phyloP scores from a whole-genome alignment of 2,888 invertebrate species.

The Parthenolecanium corni region DNA sequence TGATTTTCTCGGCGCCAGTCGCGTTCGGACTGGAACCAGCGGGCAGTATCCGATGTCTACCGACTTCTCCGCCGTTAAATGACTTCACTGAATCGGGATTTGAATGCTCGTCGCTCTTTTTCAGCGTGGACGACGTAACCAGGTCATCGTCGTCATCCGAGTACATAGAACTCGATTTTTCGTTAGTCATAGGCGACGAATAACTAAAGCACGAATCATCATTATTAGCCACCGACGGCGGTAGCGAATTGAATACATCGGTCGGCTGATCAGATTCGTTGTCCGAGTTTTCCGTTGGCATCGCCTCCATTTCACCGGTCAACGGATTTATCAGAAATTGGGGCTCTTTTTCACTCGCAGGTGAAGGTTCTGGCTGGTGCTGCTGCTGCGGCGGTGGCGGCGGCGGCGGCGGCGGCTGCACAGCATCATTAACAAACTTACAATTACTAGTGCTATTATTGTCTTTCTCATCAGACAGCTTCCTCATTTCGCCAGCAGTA shows the following conservation, averaged over 20 bases:
- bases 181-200: constrained; percentile 41
- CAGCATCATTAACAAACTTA: too few relatives aligned
- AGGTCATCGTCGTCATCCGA: constrained; percentile 1
- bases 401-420: constrained; percentile 31
- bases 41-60: constrained; percentile 5
- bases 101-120: constrained; percentile 42
- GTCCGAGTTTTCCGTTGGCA: constrained; percentile 54
- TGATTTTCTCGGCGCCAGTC: constrained; percentile 58
- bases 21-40: constrained; percentile 33
- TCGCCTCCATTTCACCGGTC: constrained; percentile 69
- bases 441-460: too few relatives aligned
- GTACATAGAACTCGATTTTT: constrained; percentile 43
- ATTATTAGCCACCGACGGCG: constrained; percentile 28
- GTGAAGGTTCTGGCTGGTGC: too few relatives aligned
- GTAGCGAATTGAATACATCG: constrained; percentile 33
- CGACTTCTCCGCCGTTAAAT: constrained; percentile 43
- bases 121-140: constrained; percentile 2
- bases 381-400: too few relatives aligned
- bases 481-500: not conserved
- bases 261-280: constrained; percentile 42
- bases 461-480: not conserved
- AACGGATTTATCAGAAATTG: constrained; percentile 82
- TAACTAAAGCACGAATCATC: constrained; percentile 42
- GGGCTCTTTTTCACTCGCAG: constrained; percentile 48
- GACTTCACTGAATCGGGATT: constrained; percentile 48